phyloP scores from a whole-genome alignment of 2,888 invertebrate genomes.

The Sinopyrophorus schimmeli region DNA sequence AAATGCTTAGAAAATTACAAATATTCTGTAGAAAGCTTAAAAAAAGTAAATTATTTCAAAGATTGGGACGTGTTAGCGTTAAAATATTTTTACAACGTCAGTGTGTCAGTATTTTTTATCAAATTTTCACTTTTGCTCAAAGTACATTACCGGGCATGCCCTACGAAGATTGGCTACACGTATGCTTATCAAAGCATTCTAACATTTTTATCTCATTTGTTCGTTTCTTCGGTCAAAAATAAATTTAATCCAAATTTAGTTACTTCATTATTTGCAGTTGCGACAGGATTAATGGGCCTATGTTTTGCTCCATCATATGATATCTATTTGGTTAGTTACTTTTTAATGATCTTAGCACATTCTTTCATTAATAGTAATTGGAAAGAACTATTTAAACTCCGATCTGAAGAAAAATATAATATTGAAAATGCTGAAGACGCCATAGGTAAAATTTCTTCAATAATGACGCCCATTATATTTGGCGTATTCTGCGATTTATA shows the following conservation, averaged over 20 bases:
- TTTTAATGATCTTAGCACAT: slow-evolving; percentile 23
- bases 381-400: slow-evolving; percentile 11
- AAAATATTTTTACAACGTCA: slow-evolving; percentile 15
- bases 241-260: slow-evolving; percentile 4
- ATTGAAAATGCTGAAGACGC: slow-evolving; percentile 15
- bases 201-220: slow-evolving; percentile 22
- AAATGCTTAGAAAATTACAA: slow-evolving; percentile 6
- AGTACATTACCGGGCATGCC: slow-evolving; percentile 8
- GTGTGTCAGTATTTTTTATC: slow-evolving; percentile 23
- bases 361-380: slow-evolving; percentile 11
- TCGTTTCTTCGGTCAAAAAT: slow-evolving; percentile 3
- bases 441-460: slow-evolving; percentile 13
- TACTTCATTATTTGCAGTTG: slow-evolving; percentile 7
- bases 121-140: slow-evolving; percentile 23
- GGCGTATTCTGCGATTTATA: slow-evolving; percentile 27
- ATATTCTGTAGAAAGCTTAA: slow-evolving; percentile 7
- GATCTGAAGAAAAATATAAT: slow-evolving; percentile 7
- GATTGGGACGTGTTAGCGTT: slow-evolving; percentile 16
- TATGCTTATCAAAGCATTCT: slow-evolving; percentile 24
- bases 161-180: slow-evolving; percentile 15
- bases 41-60: neutral
- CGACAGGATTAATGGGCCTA: slow-evolving; percentile 13
- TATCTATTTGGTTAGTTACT: slow-evolving; percentile 22
- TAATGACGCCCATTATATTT: slow-evolving; percentile 19
- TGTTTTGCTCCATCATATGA: slow-evolving; percentile 22